These are phyloP conservation scores for Atrichornis clamosus DNA, from an alignment of 2,113 vertebrate species.

Conservation along the genomic window DNA sequence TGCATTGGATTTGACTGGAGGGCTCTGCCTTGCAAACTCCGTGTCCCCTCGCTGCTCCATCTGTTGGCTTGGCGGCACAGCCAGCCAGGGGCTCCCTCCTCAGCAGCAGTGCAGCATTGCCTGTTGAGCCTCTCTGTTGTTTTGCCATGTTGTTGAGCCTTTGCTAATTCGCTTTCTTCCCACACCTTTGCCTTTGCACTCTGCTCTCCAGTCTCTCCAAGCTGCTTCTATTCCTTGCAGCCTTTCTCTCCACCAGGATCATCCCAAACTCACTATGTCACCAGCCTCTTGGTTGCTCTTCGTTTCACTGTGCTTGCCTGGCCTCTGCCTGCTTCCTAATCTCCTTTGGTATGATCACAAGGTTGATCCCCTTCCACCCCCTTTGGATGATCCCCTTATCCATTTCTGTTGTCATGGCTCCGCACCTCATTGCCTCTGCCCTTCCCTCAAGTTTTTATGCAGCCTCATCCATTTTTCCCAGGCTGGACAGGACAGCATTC, in stretches of 20 bases:
- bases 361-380: not conserved
- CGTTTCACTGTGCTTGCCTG: not conserved
- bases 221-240: not conserved
- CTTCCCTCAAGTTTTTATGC: not conserved
- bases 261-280: not conserved
- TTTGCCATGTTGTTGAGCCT: constrained; percentile 8
- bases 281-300: not conserved
- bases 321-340: not conserved
- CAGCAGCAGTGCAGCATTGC: not conserved
- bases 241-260: not conserved
- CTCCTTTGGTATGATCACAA: not conserved
- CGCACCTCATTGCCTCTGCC: not conserved
- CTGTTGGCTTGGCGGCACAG: constrained; percentile 28
- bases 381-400: not conserved
- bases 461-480: not conserved
- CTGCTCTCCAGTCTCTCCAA: not conserved
- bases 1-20: constrained; percentile 18
- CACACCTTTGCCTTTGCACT: not conserved
- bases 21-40: constrained; percentile 5
- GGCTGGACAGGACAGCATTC: not conserved
- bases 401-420: not conserved
- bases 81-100: constrained; percentile 14
- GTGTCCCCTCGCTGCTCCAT: not conserved
- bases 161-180: not conserved
- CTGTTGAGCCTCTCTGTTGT: constrained; percentile 27